Conservation (phyloP, 2,113 vertebrate genomes). For the Eretmochelys imbricata region DNA sequence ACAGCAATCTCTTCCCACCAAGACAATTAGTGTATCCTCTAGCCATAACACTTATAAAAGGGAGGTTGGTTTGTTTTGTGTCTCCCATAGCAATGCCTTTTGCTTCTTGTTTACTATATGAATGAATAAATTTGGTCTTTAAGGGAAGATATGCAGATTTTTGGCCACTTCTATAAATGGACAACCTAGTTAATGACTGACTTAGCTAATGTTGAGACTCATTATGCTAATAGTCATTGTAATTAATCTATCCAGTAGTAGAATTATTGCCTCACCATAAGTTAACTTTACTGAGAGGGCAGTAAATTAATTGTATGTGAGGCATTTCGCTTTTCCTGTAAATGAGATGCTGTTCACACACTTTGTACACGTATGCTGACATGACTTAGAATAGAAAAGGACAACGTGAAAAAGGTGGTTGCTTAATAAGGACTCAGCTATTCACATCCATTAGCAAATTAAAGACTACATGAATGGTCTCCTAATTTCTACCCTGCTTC, state of each 20-base stretch:
- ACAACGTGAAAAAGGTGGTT: not conserved
- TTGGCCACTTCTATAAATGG: not conserved
- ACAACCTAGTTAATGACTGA: no score
- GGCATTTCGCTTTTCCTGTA: fast-evolving
- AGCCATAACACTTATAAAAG: not conserved
- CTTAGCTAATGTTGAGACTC: not conserved
- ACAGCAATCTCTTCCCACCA: not conserved
- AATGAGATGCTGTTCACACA: not conserved
- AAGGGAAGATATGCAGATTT: not conserved
- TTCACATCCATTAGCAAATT: not conserved
- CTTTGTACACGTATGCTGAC: not conserved
- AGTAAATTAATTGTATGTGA: not conserved
- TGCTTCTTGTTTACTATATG: not conserved
- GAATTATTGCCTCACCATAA: not conserved
- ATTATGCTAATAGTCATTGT: fast-evolving
- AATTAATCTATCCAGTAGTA: not conserved
- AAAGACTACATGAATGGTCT: not conserved
- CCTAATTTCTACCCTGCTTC: not conserved
- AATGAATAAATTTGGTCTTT: not conserved
- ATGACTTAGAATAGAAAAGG: not conserved
- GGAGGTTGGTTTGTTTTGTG: not conserved
- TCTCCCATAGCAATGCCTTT: not conserved
- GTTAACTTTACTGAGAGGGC: not conserved
- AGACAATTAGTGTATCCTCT: not conserved
- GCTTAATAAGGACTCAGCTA: not conserved